Percentiles rank a stretch among this genome's conserved stretches.
phyloP scores from a whole-genome alignment of 1,140 invertebrate species.

The Doryteuthis pealeii region DNA sequence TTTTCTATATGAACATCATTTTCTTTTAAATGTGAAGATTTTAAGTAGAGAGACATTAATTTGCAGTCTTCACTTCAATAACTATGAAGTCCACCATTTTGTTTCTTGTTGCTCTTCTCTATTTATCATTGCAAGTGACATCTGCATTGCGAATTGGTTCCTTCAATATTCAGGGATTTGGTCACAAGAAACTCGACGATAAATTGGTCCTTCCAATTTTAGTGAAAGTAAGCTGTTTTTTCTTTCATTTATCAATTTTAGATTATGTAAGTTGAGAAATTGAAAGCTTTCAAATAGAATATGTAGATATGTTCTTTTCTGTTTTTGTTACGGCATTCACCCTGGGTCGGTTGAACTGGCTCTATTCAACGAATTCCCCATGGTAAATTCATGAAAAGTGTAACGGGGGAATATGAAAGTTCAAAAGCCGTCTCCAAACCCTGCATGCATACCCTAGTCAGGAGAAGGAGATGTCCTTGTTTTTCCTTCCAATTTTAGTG shows the following conservation, averaged over 20 bases:
- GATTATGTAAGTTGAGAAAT: neutral
- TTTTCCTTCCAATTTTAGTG: conserved; percentile 28
- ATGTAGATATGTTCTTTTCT: neutral
- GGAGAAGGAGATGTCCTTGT: no score
- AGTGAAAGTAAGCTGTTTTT: conserved; percentile 21
- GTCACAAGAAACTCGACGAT: conserved; percentile 31
- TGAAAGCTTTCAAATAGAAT: neutral
- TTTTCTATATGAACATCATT: no score
- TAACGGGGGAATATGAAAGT: neutral
- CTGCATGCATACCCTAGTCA: no score
- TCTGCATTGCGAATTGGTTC: conserved; percentile 34
- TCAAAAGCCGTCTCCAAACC: no score
- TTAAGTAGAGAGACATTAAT: no score
- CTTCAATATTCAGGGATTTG: conserved; percentile 45
- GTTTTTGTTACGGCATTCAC: no score
- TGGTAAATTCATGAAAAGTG: neutral
- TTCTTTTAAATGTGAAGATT: no score
- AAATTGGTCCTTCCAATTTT: conserved; percentile 27
- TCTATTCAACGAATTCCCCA: neutral
- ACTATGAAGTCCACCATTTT: neutral
- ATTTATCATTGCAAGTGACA: conserved; percentile 4
- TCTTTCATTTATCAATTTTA: neutral
- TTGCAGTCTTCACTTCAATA: neutral
- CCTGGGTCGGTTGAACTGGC: no score
- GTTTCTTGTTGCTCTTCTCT: neutral